These are phyloP conservation scores for Cyrtodaria siliqua DNA, from an alignment of 2,888 invertebrate species.

Conservation along the genomic window DNA sequence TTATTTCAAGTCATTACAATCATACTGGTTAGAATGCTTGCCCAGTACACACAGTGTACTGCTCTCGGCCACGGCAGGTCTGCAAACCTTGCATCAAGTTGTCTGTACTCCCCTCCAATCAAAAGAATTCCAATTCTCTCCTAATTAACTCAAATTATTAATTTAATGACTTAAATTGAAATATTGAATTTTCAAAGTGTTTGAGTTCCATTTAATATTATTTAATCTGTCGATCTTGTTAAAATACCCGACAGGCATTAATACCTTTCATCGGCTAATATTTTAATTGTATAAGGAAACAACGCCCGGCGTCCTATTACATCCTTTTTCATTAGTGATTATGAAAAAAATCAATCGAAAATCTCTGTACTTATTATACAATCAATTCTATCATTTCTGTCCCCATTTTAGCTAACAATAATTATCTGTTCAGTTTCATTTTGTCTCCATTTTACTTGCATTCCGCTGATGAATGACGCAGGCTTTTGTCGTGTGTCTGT, in stretches of 20 bases:
- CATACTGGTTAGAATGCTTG: no score
- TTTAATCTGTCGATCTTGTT: constrained; percentile 28
- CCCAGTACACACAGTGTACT: no score
- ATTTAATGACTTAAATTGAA: constrained; percentile 19
- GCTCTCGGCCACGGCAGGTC: no score
- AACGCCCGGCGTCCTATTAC: constrained; percentile 51
- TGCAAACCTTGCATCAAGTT: no score
- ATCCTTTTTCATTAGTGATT: constrained; percentile 37
- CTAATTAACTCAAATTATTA: constrained; percentile 26
- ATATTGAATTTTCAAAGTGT: constrained; percentile 12
- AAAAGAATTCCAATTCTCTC: not conserved
- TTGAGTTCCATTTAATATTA: constrained; percentile 26
- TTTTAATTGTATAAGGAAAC: constrained; percentile 41
- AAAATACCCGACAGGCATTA: constrained; percentile 3
- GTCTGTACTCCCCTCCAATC: no score
- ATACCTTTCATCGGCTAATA: constrained; percentile 29
- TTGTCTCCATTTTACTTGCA: constrained; percentile 5
- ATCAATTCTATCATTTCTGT: constrained; percentile 51
- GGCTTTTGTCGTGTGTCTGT: constrained; percentile 12
- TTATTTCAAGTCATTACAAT: no score
- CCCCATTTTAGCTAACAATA: constrained; percentile 33
- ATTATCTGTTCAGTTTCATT: constrained; percentile 23
- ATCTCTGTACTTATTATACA: constrained; percentile 44
- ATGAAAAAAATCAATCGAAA: constrained; percentile 48
- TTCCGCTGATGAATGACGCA: constrained; percentile 14